Evolutionary conservation across 2,113 vertebrate species (phyloP).

Genomic region (Orcinus orca): DNA sequence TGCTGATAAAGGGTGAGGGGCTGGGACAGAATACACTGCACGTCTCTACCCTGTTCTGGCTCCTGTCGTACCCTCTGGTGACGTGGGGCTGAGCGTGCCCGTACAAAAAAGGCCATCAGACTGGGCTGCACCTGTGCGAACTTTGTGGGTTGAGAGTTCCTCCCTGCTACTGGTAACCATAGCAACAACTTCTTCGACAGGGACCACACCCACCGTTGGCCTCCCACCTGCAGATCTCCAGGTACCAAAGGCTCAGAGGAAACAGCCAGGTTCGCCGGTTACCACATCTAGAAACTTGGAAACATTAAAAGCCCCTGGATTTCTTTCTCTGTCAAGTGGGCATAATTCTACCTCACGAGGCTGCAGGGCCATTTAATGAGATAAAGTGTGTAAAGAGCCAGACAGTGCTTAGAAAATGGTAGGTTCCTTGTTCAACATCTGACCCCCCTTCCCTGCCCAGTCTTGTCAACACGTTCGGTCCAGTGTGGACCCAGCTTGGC

Average conservation of each 20-base stretch:
- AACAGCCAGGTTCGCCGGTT: too few species aligned
- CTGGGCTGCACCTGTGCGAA: background rate
- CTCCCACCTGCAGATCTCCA: background rate
- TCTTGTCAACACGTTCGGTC: too few species aligned
- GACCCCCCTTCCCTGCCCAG: background rate
- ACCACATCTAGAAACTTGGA: background rate
- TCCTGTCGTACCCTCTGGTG: background rate
- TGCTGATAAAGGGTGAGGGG: accelerated
- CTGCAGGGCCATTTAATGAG: background rate
- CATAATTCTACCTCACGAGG: background rate
- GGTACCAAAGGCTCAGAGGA: accelerated
- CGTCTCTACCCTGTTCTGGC: background rate
- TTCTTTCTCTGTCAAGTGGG: background rate
- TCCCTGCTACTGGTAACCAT: background rate
- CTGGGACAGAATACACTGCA: background rate
- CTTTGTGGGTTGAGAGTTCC: background rate
- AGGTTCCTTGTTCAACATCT: background rate
- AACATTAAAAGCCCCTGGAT: background rate
- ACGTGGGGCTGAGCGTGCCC: background rate
- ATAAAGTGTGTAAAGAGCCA: background rate
- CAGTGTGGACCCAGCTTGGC: background rate
- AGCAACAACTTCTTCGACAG: background rate
- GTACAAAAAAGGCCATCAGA: background rate
- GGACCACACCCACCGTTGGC: accelerated
- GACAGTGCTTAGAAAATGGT: background rate